These are phyloP conservation scores for Odontamblyopus lacepedii DNA, from an alignment of 2,797 vertebrate genomes.

Conservation along the genomic window DNA sequence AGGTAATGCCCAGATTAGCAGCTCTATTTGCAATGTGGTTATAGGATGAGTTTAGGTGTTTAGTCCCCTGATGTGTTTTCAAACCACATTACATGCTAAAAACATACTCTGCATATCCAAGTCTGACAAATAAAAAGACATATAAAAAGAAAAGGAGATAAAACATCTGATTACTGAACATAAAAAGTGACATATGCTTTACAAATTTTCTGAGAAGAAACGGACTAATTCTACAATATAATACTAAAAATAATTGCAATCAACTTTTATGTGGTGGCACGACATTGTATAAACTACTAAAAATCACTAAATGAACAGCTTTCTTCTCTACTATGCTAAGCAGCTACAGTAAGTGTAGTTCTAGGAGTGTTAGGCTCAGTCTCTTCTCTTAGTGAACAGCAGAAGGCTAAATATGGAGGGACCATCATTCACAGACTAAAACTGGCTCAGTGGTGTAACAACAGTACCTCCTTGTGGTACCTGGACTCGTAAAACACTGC, in stretches of 20 bases:
- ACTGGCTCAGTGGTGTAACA: conserved; percentile 35
- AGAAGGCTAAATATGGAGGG: neutral
- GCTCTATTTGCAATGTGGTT: no score
- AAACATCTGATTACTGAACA: no score
- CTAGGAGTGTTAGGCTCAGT: neutral
- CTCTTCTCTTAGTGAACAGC: neutral
- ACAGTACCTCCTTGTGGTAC: conserved; percentile 68
- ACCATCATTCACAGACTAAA: neutral
- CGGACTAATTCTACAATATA: no score
- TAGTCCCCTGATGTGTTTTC: neutral
- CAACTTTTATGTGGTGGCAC: neutral
- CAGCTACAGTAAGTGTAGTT: neutral
- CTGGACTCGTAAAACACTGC: neutral
- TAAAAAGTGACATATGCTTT: no score
- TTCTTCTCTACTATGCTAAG: neutral
- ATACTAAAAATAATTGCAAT: neutral
- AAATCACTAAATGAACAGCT: neutral
- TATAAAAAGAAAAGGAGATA: no score
- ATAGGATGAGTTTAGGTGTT: no score
- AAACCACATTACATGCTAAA: neutral
- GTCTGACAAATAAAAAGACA: no score
- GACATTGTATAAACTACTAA: neutral
- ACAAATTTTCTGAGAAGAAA: no score
- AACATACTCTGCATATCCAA: neutral
- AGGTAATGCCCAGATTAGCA: no score